Conservation (phyloP, 2,797 vertebrate genomes). For the Dermochelys coriacea region DNA sequence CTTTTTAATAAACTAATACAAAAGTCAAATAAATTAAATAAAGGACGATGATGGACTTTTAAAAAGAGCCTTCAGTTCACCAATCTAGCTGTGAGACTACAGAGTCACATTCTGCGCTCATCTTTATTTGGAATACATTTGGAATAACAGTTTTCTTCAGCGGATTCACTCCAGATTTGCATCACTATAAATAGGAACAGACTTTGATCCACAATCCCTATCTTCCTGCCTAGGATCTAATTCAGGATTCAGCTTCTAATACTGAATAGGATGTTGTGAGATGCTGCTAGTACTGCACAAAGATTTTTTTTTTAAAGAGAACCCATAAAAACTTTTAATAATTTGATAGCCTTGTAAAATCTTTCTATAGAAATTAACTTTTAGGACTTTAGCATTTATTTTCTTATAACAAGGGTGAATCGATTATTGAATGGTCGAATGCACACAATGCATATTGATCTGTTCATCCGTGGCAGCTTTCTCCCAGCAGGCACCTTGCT, state of each 20-base stretch:
- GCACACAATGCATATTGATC: constrained; percentile 82
- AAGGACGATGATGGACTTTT: constrained; percentile 15
- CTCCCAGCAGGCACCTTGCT: constrained; percentile 76
- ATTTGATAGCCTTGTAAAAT: constrained; percentile 74
- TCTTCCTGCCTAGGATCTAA: constrained; percentile 46
- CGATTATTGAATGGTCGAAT: constrained; percentile 81
- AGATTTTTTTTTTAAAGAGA: neutral
- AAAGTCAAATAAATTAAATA: neutral
- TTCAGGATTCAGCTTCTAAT: constrained; percentile 28
- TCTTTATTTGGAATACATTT: neutral
- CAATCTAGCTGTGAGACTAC: constrained; percentile 1
- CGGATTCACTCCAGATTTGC: neutral
- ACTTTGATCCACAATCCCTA: neutral
- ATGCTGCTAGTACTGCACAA: neutral
- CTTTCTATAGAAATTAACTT: constrained; percentile 80
- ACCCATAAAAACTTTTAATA: constrained; percentile 75
- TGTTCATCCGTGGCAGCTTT: constrained; percentile 70
- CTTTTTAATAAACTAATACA: neutral
- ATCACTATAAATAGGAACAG: neutral
- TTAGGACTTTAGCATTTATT: constrained; percentile 79
- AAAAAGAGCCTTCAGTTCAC: constrained; percentile 9
- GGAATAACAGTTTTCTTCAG: neutral
- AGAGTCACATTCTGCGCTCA: neutral
- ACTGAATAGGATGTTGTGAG: constrained; percentile 31
- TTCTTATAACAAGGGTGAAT: constrained; percentile 83